A percentile compares a stretch with the other conserved stretches of the same genome.
These are phyloP conservation scores for Aplocera efformata DNA, from an alignment of 2,888 invertebrate genomes.

Conservation along the genomic window DNA sequence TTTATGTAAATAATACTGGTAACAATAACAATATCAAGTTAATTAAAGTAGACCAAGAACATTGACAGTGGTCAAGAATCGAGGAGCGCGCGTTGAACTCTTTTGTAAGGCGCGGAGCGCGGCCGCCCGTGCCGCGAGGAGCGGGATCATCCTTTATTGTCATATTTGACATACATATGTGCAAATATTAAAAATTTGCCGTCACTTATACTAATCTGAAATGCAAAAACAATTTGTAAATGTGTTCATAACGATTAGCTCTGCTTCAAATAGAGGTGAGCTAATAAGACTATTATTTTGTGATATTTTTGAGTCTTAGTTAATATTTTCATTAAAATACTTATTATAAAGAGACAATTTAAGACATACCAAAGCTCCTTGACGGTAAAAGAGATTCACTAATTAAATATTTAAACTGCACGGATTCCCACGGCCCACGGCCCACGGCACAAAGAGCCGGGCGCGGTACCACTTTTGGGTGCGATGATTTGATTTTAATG, in stretches of 20 bases:
- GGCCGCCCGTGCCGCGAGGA: not conserved
- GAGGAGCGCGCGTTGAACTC: constrained; percentile 55
- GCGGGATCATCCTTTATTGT: constrained; percentile 6
- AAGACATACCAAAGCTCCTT: constrained; percentile 9
- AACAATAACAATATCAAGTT: constrained; percentile 5
- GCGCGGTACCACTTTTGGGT: not conserved
- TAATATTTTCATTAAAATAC: not conserved
- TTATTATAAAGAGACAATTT: not conserved
- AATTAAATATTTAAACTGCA: constrained; percentile 4
- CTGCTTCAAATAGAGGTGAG: too few species aligned
- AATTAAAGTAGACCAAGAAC: constrained; percentile 15
- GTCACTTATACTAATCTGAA: too few species aligned
- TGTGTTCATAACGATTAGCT: too few species aligned
- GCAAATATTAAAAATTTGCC: too few species aligned
- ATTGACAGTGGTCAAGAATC: constrained; percentile 14
- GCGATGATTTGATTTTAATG: not conserved
- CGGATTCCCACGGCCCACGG: constrained; percentile 1
- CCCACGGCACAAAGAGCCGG: constrained; percentile 9
- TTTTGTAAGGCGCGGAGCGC: constrained; percentile 30
- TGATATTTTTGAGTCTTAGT: not conserved
- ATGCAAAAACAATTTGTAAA: too few species aligned
- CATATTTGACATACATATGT: too few species aligned
- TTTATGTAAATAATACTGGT: too few species aligned
- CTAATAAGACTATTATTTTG: too few species aligned
- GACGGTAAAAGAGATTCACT: not conserved